Conservation (phyloP, 2,888 invertebrate species). For the Eupithecia dodoneata region DNA sequence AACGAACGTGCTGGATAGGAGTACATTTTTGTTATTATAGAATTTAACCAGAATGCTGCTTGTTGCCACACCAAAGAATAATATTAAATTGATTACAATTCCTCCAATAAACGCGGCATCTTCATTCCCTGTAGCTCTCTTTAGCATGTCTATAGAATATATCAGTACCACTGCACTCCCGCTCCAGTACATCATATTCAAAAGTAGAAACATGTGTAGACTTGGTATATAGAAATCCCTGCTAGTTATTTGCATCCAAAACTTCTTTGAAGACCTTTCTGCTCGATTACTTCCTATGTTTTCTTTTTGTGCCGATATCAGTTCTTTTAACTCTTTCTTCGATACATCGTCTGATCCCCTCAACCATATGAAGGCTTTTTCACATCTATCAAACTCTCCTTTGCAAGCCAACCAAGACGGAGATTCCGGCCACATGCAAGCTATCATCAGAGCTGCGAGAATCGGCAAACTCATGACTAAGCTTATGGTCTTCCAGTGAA, state of each 20-base stretch:
- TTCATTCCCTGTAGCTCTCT: constrained; percentile 36
- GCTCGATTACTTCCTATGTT: neutral
- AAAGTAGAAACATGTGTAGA: constrained; percentile 39
- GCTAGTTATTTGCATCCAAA: constrained; percentile 28
- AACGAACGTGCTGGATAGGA: constrained; percentile 31
- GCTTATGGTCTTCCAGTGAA: constrained; percentile 41
- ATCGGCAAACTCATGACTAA: constrained; percentile 37
- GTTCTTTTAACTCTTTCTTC: constrained; percentile 36
- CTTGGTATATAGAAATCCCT: constrained; percentile 45
- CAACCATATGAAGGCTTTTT: constrained; percentile 40
- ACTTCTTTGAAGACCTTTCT: constrained; percentile 9
- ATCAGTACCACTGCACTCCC: constrained; percentile 38
- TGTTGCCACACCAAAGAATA: constrained; percentile 30
- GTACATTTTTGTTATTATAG: constrained; percentile 40
- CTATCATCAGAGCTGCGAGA: constrained; percentile 31
- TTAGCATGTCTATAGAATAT: constrained; percentile 41
- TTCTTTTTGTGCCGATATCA: constrained; percentile 37
- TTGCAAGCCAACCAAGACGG: constrained; percentile 46
- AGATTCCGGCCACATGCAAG: constrained; percentile 44
- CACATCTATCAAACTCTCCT: constrained; percentile 41
- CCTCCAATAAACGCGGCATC: constrained; percentile 36
- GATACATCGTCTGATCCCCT: constrained; percentile 39
- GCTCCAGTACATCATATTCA: constrained; percentile 44
- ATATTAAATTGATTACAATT: constrained; percentile 20
- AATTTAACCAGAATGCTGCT: constrained; percentile 33